Conservation (phyloP, 2,113 vertebrate species). For the Poeciliopsis prolifica region DNA sequence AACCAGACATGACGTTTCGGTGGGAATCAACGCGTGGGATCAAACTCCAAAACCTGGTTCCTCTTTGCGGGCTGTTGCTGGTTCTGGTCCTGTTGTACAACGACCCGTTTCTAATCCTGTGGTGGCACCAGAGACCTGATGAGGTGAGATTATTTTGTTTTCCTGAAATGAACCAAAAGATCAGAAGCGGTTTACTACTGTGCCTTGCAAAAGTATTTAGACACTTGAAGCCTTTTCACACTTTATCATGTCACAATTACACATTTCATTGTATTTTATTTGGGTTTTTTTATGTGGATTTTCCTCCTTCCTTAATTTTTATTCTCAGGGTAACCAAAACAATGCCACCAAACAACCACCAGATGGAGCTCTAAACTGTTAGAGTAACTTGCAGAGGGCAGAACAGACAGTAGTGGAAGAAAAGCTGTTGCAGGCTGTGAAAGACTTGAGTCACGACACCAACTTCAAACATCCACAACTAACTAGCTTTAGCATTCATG, state of each 20-base stretch:
- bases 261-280: neutral
- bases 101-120: slow-evolving; percentile 43
- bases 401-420: too few relatives aligned
- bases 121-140: slow-evolving; percentile 38
- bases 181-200: neutral
- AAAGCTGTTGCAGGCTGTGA: neutral
- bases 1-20: slow-evolving; percentile 20
- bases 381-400: too few relatives aligned
- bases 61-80: slow-evolving; percentile 13
- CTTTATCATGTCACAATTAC: neutral
- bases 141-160: slow-evolving; percentile 24
- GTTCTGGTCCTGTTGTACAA: slow-evolving; percentile 12
- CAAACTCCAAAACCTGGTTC: neutral
- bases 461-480: neutral
- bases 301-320: too few relatives aligned
- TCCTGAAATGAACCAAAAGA: neutral
- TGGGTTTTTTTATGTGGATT: neutral
- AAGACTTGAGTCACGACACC: neutral
- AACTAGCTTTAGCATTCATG: too few relatives aligned
- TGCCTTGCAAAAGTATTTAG: neutral
- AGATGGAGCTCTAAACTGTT: too few relatives aligned
- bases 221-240: neutral
- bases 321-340: too few relatives aligned
- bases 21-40: neutral
- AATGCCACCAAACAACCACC: too few relatives aligned